These are phyloP conservation scores for Mus caroli DNA, from an alignment of 2,797 vertebrate genomes.

Conservation along the genomic window DNA sequence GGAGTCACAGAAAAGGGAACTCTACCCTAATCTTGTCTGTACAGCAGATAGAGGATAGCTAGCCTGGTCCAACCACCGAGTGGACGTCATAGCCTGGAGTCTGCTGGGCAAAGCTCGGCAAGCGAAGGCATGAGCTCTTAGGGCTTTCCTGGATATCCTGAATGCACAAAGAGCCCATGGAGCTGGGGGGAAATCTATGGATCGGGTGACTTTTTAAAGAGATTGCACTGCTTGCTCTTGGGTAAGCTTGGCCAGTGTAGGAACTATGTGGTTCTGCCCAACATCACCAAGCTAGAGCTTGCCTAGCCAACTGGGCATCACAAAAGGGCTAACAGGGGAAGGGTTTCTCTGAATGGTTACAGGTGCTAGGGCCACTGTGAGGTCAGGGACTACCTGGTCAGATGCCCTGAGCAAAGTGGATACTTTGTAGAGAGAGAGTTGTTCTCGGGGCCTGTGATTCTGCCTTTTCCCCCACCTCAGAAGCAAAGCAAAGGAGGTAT, in stretches of 20 bases:
- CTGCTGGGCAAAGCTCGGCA: not conserved
- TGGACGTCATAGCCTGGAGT: not conserved
- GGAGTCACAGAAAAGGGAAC: conserved; percentile 27
- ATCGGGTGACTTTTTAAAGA: not conserved
- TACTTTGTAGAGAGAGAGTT: not conserved
- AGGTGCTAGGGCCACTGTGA: conserved; percentile 59
- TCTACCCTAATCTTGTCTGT: rapidly evolving
- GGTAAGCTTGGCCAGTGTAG: not conserved
- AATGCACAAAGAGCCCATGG: not conserved
- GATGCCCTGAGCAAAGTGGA: not conserved
- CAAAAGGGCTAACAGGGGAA: conserved; percentile 2
- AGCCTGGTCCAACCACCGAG: not conserved
- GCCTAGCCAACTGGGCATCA: not conserved
- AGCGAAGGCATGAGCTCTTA: not conserved
- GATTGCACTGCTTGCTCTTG: not conserved
- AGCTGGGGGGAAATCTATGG: not conserved
- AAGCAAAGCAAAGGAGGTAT: not conserved
- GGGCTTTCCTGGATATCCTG: not conserved
- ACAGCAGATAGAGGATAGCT: not conserved
- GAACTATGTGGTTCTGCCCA: not conserved
- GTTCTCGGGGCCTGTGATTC: not conserved
- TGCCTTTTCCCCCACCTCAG: not conserved
- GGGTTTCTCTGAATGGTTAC: not conserved
- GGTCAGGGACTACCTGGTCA: not conserved
- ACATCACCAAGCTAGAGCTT: not conserved